A percentile compares a stretch with the other conserved stretches of the same genome.
Evolutionary conservation across 2,113 vertebrate species (phyloP).

Genomic region (Paramisgurnus dabryanus): DNA sequence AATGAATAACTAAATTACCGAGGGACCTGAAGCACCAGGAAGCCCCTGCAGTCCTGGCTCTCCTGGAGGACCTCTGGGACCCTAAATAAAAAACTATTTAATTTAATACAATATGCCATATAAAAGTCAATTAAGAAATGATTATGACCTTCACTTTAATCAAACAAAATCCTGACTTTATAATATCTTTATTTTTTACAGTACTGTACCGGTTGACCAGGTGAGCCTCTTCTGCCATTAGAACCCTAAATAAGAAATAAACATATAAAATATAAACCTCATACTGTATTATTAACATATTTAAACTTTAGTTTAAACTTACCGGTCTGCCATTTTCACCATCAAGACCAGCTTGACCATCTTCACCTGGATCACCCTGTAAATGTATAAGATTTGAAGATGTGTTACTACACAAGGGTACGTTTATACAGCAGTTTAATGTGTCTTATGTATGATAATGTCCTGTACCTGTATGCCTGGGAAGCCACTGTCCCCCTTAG

Average conservation of each 20-base stretch:
- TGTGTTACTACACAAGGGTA: neutral
- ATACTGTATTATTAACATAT: neutral
- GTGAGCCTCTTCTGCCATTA: conserved; percentile 62
- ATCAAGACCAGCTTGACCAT: conserved; percentile 68
- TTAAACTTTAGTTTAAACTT: conserved; percentile 33
- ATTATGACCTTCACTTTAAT: neutral
- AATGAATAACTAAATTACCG: conserved; percentile 55
- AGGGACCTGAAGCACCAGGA: conserved; percentile 64
- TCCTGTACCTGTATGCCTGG: conserved; percentile 72
- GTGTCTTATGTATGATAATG: neutral
- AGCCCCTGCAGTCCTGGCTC: conserved; percentile 57
- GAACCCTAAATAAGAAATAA: conserved; percentile 61
- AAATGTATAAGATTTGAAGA: neutral
- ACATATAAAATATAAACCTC: neutral
- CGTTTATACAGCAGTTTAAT: neutral
- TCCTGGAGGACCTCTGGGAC: conserved; percentile 58
- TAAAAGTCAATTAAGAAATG: neutral
- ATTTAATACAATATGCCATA: neutral
- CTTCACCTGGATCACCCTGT: neutral
- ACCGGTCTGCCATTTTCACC: conserved; percentile 66
- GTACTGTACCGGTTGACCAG: conserved; percentile 59
- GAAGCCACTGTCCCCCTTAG: conserved; percentile 78
- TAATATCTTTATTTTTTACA: neutral
- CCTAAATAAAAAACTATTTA: conserved; percentile 56
- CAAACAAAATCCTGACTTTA: neutral